Percentiles rank a stretch among this genome's conserved stretches.
These are phyloP conservation scores for Coendou prehensilis DNA, from an alignment of 2,797 vertebrate genomes.

Conservation along the genomic window DNA sequence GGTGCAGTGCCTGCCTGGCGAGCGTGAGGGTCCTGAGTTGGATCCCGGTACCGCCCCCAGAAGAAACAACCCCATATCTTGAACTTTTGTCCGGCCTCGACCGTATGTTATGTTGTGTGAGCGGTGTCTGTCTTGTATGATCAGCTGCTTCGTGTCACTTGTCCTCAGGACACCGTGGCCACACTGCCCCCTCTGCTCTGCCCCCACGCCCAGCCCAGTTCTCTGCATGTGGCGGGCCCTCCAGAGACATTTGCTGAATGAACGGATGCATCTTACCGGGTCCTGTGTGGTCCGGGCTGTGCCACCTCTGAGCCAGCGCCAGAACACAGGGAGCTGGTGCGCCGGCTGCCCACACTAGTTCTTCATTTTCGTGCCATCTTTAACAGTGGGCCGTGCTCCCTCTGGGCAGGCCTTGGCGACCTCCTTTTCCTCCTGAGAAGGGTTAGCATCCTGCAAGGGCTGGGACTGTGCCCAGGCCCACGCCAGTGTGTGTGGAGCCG, in stretches of 20 bases:
- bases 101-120: fast-evolving
- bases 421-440: neutral
- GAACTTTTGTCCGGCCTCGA: neutral
- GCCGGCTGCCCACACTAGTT: neutral
- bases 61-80: neutral
- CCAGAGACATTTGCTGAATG: too few species aligned
- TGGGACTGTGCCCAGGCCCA: neutral
- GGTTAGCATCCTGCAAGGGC: too few species aligned
- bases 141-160: neutral
- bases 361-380: fast-evolving
- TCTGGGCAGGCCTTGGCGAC: neutral
- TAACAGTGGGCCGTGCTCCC: fast-evolving
- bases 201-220: neutral
- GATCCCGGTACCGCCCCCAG: too few species aligned
- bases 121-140: neutral
- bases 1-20: too few species aligned
- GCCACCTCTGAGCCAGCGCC: neutral
- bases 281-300: neutral
- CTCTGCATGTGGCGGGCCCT: neutral
- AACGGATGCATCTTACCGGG: fast-evolving
- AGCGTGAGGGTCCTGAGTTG: too few species aligned
- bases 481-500: neutral
- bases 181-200: neutral
- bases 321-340: neutral
- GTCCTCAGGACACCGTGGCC: neutral